Conservation (phyloP, 1,140 invertebrate genomes). For the Drosophila orena region DNA sequence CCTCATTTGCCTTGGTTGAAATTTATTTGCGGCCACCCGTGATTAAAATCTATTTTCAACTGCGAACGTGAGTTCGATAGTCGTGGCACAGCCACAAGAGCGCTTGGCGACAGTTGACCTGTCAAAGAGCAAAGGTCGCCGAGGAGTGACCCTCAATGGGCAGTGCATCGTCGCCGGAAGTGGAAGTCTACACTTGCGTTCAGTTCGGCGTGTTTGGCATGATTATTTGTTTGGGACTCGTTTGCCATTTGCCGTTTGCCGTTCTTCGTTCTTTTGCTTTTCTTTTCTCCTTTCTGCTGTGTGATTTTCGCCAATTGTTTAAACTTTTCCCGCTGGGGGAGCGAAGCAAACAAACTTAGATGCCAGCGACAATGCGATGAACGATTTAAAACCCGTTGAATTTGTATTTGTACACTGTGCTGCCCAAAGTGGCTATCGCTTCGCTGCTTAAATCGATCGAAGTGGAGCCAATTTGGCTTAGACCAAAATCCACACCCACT, state of each 20-base stretch:
- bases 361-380: conserved; percentile 40
- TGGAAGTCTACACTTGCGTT: conserved; percentile 36
- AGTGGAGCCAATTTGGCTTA: conserved; percentile 67
- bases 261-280: conserved; percentile 5
- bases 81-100: conserved; percentile 24
- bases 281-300: conserved; percentile 8
- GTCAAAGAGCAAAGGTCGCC: conserved; percentile 58
- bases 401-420: conserved; percentile 21
- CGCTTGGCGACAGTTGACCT: conserved; percentile 49
- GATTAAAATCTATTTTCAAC: conserved; percentile 59
- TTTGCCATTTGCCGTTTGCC: too few relatives aligned
- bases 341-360: conserved; percentile 46
- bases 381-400: conserved; percentile 47
- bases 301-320: conserved; percentile 47
- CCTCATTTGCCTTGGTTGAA: conserved; percentile 52
- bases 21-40: conserved; percentile 46
- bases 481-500: conserved; percentile 62
- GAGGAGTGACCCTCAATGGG: conserved; percentile 51
- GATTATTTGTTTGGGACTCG: conserved; percentile 58
- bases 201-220: conserved; percentile 21
- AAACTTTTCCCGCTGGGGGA: conserved; percentile 41
- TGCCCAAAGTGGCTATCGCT: conserved; percentile 37
- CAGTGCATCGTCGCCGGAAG: conserved; percentile 71
- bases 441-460: conserved; percentile 64
- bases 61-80: conserved; percentile 18